Evolutionary conservation across 2,888 invertebrate genomes (phyloP), one percentile per base, ranked within the genome.

Genomic region (Theristus sp.): DNA sequence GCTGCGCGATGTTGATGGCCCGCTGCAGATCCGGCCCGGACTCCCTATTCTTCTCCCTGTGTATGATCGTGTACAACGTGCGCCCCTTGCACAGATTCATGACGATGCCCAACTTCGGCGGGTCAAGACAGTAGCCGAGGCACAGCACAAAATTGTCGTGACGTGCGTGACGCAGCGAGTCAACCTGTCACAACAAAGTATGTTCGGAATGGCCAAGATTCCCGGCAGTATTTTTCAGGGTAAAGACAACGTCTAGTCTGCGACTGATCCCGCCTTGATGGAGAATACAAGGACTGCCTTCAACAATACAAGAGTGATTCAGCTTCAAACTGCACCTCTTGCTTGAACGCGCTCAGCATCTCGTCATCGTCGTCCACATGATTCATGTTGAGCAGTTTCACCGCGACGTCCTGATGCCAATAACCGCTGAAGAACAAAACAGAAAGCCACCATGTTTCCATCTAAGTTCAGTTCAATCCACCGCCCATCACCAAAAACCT

Each of bases 61-160:
- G 93, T 75, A 94, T 87, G 77, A 89, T 88, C 30, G 87, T 87
- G 79, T 86, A 90, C 27, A 96, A 81, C 56, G 93, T 91, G 81
- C 85, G 86, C 65, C 94, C 94, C 78, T 91, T 90, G 78, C 93
- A 93, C 75, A 93, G 83, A 71, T 90, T 89, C 70, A 65, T 98
- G 49, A 98, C 91, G 72, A 98, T 94, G 53, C 93, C 96, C 69
- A 96, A 81, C 66, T 86, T 83, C 30, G 93, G 91, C 64, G 90
- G 90, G 77, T 94, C 93, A 89, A 94, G 91, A 76, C 94, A 96
- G 65, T 94, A 96, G 65, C 98, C 98, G 89, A 96, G 93, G 78
- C 98, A 99, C 59, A 98, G 81, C 59, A 96, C 91, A 66, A 98
- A 78, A 80, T 98, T 98, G 77, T 96, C 96, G 78, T 98, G 98